A percentile compares a stretch with the other conserved stretches of the same genome.
Conservation (phyloP, 2,888 invertebrate species). For the Andrena bucephala region DNA sequence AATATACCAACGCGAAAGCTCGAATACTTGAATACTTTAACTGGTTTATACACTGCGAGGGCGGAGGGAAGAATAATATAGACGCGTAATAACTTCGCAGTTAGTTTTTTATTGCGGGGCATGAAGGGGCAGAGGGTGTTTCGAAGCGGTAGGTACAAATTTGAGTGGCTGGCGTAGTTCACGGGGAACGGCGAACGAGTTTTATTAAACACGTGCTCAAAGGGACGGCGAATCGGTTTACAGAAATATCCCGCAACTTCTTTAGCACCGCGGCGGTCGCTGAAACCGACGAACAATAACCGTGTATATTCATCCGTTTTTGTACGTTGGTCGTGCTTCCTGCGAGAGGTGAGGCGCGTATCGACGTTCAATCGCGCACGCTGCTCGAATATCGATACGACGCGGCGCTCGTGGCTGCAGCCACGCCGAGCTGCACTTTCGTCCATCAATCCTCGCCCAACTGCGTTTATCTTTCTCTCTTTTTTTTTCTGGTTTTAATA, state of each 20-base stretch:
- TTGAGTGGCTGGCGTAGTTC: too few species aligned
- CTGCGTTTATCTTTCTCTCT: slow-evolving; percentile 32
- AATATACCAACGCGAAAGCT: too few species aligned
- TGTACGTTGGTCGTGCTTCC: slow-evolving; percentile 22
- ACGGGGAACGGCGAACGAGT: too few species aligned
- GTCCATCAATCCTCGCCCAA: slow-evolving; percentile 35
- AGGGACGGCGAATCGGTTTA: not conserved
- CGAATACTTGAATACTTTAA: too few species aligned
- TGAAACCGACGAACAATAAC: slow-evolving; percentile 15
- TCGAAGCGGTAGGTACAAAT: too few species aligned
- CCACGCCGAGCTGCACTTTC: slow-evolving; percentile 29
- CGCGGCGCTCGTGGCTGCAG: slow-evolving; percentile 20
- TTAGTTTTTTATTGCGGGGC: too few species aligned
- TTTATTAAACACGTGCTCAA: too few species aligned
- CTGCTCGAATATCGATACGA: slow-evolving; percentile 67
- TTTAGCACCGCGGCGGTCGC: not conserved
- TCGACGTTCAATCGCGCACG: slow-evolving; percentile 76
- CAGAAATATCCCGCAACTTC: not conserved
- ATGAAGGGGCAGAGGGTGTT: too few species aligned
- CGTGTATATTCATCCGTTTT: slow-evolving; percentile 9
- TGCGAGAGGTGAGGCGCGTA: slow-evolving; percentile 59
- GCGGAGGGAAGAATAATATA: too few species aligned
- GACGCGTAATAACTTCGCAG: too few species aligned
- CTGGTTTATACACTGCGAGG: too few species aligned
- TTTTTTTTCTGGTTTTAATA: slow-evolving; percentile 25